Evolutionary conservation across 2,797 vertebrate genomes (phyloP), one percentile per base, ranked within the genome.

Genomic region (Cossypha dichroa): DNA sequence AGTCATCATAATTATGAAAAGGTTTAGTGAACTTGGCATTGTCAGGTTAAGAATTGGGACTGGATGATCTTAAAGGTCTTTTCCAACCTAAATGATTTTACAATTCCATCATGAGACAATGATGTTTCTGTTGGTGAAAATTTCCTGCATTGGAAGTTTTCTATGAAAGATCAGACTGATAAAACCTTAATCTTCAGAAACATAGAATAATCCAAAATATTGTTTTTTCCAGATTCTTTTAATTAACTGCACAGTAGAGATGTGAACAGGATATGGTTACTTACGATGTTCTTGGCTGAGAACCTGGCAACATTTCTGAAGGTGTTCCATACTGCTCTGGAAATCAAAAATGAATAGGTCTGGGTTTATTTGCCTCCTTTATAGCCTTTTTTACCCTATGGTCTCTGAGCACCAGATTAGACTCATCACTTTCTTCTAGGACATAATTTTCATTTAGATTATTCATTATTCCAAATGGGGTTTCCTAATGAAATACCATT

Each of bases 271-370:
- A 69, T 90, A 41, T 75, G 86, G 75, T 92, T 96, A 99, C 99
- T 99, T 98, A 99, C 99, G 90, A 98, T 56, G 96, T 97, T 91
- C 94, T 97, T 94, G 97, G 97, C 62, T 98, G 98, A 94, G 96
- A 97, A 95, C 73, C 90, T 66, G 97, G 90, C 76, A 98, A 94
- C 34, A 88, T 94, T 96, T 98, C 97, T 84, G 97, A 96, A 94
- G 98, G 91, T n/a, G 94, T 67, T 13, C 97, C 98, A 96, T 94
- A 93, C 31, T 97, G 98, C 95, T 98, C 99, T 99, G 95, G 59
- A 89, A 97, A 83, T 88, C 29, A 84, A 62, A 83, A 95, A 78
- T 84, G 8, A 83, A 78, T 15, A 41, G 11, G n/a, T 66, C 10
- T 90, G 29, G 36, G 51, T 62, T 95, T n/a, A 59, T 55, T 63